Base-by-base conservation (phyloP, 1,140 invertebrate genomes). In the Pararge aegeria region DNA sequence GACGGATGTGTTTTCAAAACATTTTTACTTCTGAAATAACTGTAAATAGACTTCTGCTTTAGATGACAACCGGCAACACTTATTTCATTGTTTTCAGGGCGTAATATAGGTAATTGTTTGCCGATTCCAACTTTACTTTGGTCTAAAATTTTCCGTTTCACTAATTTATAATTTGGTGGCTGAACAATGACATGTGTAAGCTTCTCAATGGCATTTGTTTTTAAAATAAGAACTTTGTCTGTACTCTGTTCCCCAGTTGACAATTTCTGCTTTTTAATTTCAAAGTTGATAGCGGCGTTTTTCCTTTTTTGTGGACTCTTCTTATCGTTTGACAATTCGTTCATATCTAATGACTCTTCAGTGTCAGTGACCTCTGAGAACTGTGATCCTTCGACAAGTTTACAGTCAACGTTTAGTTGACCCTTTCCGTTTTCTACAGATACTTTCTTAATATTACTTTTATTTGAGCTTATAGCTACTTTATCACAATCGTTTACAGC, bases 161-260 rank as follows among this genome's bases (percentile, higher is more conserved):
- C 69, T 67, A 80, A 79, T 83, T 80, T 88, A 75, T 83, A 85
- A 83, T 83, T 80, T 88, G 72, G 69, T 77, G 83, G 85, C 62
- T 88, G 85, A 34, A 85, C 74, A 75, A 80, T 86, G 75, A 85
- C 82, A 77, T 83, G 74, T 48, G 75, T 75, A 50, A 86, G 61
- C 69, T 81, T 86, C 62, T 83, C 75, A 70, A 78, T 80, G 71
- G 77, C 78, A 75, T 84, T 75, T 67, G 80, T 82, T 49, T 88
- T 88, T 73, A 85, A 86, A 88, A 83, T 82, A 74, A 83, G 85
- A 88, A 88, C 69, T 65, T 82, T 73, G 65, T 78, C 70, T 70
- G 57, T 50, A 49, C 29, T 70, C 48, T 70, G 46, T 55, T 59
- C 61, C 66, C 64, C 59, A 44, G 57, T 51, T 73, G 73, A 70